Percentiles rank a stretch among this genome's conserved stretches.
Evolutionary conservation across 2,888 invertebrate genomes (phyloP).

Genomic region (Leptinotarsa tumamoca): DNA sequence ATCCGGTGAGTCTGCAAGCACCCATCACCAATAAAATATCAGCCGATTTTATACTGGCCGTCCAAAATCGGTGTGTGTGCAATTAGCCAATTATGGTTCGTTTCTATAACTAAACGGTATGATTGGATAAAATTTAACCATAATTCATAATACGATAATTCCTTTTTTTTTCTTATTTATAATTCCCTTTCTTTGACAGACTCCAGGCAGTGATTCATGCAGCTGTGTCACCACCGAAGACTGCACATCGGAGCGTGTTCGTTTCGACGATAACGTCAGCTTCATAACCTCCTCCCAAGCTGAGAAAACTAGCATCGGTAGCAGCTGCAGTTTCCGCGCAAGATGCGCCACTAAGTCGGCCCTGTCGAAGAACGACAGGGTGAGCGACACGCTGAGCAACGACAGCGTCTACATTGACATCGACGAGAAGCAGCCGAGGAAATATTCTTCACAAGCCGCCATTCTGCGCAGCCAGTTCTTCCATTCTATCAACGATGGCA

Average conservation of each 20-base stretch:
- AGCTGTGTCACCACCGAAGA: constrained; percentile 68
- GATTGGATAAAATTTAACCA: too few species aligned
- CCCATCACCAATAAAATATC: too few species aligned
- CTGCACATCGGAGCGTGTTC: constrained; percentile 73
- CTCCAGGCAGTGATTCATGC: constrained; percentile 66
- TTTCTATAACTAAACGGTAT: too few species aligned
- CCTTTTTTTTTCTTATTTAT: neutral
- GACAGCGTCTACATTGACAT: constrained; percentile 64
- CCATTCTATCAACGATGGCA: constrained; percentile 62
- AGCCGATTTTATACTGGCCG: too few species aligned
- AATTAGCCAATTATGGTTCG: too few species aligned
- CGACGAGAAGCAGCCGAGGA: constrained; percentile 59
- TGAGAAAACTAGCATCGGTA: constrained; percentile 67
- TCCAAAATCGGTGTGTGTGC: too few species aligned
- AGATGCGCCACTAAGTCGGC: constrained; percentile 51
- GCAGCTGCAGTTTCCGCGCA: constrained; percentile 64
- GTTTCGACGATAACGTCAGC: constrained; percentile 75
- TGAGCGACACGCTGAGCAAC: constrained; percentile 60
- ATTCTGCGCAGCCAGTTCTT: constrained; percentile 70
- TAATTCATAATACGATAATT: too few species aligned
- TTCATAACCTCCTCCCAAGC: constrained; percentile 66
- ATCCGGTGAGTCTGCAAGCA: too few species aligned
- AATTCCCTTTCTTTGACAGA: constrained; percentile 54
- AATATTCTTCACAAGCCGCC: constrained; percentile 67
- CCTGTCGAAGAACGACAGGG: constrained; percentile 25